Evolutionary conservation across 2,797 vertebrate genomes (phyloP), one percentile per base, ranked within the genome.

Genomic region (Phrynocephalus guinanensis): DNA sequence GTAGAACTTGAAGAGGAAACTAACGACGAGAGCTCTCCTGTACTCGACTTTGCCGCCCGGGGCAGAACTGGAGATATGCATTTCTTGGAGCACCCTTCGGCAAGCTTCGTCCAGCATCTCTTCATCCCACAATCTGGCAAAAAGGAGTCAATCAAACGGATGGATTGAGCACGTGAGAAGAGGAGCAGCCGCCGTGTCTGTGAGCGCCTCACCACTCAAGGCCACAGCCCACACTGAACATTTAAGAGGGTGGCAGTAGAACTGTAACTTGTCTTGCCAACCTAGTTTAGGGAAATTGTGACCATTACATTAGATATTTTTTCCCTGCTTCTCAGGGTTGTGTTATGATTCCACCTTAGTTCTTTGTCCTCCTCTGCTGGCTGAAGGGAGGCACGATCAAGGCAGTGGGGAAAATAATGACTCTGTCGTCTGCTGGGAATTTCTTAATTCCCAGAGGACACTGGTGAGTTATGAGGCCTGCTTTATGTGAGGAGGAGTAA

Each of bases 1-100:
- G 93, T 98, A 96, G 95, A 99, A 99, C 85, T 95, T 98, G 95
- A 98, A 99, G 92, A 99, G 94, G 93, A 99, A 97, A 94, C 98
- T 98, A 94, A 98, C 92, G 1, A 97, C 94, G 91, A 99, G 92
- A 24, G 97, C 97, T 89, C 96, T 97, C 84, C 97, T 97, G 92
- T 98, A 99, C 85, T 97, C 96, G 71, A 96, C 95, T 86, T 96
- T 97, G 22, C 97, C 98, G 11, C 97, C 97, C 0, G 95, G 95
- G 85, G 96, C 96, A 0, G 97, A 97, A 0, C 92, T 93, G 26
- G 95, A 95, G 38, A 98, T 90, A 56, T 79, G 83, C 86, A 98
- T 82, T 93, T 99, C 98, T 1, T 98, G 96, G 92, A 98, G 96
- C 67, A 99, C 86, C 56, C 96, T 28, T 44, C 95, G 95, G 84